Conservation (phyloP, 2,113 vertebrate genomes). For the Tylochromis polylepis region DNA sequence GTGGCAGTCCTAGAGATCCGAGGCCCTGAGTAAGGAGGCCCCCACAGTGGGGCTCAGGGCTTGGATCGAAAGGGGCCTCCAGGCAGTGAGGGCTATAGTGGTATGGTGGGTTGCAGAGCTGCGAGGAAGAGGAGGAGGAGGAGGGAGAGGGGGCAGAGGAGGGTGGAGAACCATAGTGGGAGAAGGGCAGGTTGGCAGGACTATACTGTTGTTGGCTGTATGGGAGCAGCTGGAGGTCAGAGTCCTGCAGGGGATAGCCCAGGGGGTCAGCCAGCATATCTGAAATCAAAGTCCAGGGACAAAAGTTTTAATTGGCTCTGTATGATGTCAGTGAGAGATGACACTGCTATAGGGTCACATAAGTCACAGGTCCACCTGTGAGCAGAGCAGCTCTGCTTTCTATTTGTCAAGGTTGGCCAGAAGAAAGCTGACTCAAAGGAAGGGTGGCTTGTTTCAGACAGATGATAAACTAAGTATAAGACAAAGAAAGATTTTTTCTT, state of each 20-base stretch:
- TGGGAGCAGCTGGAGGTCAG: conserved; percentile 79
- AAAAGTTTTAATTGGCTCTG: neutral
- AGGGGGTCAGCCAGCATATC: conserved; percentile 85
- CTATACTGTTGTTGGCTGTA: conserved; percentile 80
- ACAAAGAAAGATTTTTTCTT: neutral
- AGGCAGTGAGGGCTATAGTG: conserved; percentile 74
- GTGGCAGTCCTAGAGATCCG: conserved; percentile 50
- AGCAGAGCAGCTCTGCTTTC: neutral
- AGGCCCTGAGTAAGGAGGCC: conserved; percentile 51
- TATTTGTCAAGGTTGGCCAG: neutral
- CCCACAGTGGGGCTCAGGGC: conserved; percentile 53
- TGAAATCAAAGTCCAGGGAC: conserved; percentile 39
- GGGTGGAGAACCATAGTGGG: conserved; percentile 71
- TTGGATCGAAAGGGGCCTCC: conserved; percentile 58
- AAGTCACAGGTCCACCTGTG: neutral
- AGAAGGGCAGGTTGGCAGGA: conserved; percentile 73
- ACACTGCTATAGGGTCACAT: neutral
- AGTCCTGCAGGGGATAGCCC: conserved; percentile 80
- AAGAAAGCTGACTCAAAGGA: neutral
- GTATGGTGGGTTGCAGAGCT: conserved; percentile 72
- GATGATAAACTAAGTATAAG: neutral
- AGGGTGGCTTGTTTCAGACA: neutral
- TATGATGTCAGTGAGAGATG: neutral
- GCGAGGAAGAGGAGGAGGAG: conserved; percentile 68
- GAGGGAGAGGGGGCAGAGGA: conserved; percentile 74